Evolutionary conservation across 2,113 vertebrate genomes (phyloP).

Genomic region (Peromyscus maniculatus): DNA sequence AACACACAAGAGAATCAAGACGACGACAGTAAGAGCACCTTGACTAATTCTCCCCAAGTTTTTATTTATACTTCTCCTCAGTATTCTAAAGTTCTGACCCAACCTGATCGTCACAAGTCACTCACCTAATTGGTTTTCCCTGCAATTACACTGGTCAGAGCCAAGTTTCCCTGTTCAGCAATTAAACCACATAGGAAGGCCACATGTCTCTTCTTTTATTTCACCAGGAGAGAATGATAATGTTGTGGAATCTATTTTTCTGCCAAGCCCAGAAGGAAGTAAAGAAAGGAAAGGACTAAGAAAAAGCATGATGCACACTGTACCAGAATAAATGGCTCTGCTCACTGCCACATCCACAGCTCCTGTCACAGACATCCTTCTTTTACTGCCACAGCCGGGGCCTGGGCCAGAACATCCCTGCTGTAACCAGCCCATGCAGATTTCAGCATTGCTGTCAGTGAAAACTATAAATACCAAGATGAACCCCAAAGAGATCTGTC

Average conservation of each 20-base stretch:
- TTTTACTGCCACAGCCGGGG: background rate
- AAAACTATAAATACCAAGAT: constrained; percentile 56
- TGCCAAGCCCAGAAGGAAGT: constrained; percentile 39
- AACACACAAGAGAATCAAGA: background rate
- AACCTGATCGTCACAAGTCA: background rate
- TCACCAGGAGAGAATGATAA: constrained; percentile 15
- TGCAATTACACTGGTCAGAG: background rate
- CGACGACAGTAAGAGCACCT: background rate
- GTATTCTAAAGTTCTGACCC: background rate
- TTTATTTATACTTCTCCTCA: background rate
- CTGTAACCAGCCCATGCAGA: background rate
- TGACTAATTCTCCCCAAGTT: background rate
- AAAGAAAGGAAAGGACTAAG: constrained; percentile 34
- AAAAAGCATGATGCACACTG: background rate
- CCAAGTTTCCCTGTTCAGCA: background rate
- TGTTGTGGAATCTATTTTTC: background rate
- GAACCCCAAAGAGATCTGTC: constrained; percentile 53
- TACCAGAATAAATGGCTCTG: background rate
- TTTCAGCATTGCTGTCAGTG: constrained; percentile 36
- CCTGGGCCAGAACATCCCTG: background rate
- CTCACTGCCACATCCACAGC: background rate
- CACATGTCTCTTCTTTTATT: background rate
- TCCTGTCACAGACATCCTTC: background rate
- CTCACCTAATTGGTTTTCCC: background rate
- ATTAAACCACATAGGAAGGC: background rate